phyloP scores from a whole-genome alignment of 2,888 invertebrate genomes.

The Lasioglossum figueresi region DNA sequence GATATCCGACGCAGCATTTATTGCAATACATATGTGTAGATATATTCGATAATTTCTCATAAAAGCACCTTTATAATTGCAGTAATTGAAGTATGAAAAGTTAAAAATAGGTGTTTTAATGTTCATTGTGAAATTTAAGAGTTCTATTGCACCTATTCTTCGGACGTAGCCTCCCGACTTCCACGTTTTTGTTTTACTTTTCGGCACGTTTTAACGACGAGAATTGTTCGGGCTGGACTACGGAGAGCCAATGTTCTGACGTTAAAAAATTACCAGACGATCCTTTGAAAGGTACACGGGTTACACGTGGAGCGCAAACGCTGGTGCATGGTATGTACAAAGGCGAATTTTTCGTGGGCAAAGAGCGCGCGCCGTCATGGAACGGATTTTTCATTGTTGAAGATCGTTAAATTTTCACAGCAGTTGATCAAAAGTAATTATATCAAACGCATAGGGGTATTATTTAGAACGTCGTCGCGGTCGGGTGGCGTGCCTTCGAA shows the following conservation, averaged over 20 bases:
- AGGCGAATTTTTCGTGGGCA: slow-evolving; percentile 5
- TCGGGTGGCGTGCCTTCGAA: neutral
- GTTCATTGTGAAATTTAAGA: neutral
- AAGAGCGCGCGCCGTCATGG: neutral
- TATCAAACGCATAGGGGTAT: neutral
- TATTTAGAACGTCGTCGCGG: neutral
- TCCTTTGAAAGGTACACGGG: neutral
- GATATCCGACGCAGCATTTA: neutral
- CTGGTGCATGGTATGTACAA: neutral
- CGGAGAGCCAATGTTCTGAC: neutral
- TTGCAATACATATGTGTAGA: neutral
- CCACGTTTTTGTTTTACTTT: neutral
- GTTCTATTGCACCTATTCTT: neutral
- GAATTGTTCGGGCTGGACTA: neutral
- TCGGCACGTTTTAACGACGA: neutral
- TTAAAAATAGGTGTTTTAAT: neutral
- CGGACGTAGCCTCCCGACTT: neutral
- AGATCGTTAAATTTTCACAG: slow-evolving; percentile 41
- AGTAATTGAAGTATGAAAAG: neutral
- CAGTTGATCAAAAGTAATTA: neutral
- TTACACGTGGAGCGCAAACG: neutral
- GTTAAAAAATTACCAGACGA: slow-evolving; percentile 24
- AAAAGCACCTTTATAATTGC: neutral
- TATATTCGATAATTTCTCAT: neutral
- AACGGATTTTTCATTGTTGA: slow-evolving; percentile 22